phyloP scores from a whole-genome alignment of 1,140 invertebrate genomes.

The Maconellicoccus hirsutus region DNA sequence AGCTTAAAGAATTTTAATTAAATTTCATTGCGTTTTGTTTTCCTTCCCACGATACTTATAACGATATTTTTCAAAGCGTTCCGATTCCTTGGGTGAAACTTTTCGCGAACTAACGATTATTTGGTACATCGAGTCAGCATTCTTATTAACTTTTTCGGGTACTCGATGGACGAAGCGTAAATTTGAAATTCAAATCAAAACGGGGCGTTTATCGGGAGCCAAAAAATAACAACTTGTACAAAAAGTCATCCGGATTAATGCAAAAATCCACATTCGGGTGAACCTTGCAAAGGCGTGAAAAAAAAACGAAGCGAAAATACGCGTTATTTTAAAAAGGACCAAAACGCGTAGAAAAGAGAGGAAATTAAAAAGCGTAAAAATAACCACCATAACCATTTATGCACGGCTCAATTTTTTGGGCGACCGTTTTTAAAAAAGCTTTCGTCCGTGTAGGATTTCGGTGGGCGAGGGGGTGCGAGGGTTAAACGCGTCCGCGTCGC shows the following conservation, averaged over 20 bases:
- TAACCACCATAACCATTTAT: conserved; percentile 4
- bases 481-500: not conserved
- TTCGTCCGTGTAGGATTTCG: not conserved
- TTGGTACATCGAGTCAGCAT: not conserved
- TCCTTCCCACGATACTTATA: not conserved
- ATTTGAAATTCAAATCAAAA: too few species aligned
- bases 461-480: not conserved
- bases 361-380: conserved; percentile 9
- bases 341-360: too few species aligned
- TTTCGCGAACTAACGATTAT: not conserved
- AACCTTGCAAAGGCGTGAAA: too few species aligned
- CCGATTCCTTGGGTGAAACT: not conserved
- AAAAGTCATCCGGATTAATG: too few species aligned
- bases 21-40: conserved; percentile 9
- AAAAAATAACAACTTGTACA: too few species aligned
- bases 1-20: conserved; percentile 10
- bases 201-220: too few species aligned
- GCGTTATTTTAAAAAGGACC: too few species aligned
- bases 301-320: too few species aligned
- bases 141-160: too few species aligned
- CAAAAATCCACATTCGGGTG: too few species aligned
- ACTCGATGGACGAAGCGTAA: too few species aligned
- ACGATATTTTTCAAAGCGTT: not conserved
- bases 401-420: not conserved
- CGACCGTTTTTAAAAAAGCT: not conserved